Evolutionary conservation across 1,140 invertebrate genomes (phyloP).

Genomic region (Centruroides vittatus): DNA sequence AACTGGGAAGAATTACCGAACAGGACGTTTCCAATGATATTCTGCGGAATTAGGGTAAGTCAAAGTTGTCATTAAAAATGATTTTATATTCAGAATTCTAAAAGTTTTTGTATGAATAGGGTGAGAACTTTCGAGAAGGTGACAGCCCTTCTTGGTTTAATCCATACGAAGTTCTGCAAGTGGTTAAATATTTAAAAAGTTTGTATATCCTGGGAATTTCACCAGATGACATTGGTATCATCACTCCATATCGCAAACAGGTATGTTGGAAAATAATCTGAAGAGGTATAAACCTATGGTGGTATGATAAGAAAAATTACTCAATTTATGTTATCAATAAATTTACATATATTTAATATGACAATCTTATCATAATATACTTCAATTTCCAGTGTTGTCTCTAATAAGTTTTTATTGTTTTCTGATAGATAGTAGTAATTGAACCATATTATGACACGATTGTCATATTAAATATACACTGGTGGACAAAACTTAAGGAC

Average conservation of each 20-base stretch:
- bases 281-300: too few relatives aligned
- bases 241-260: slow-evolving; percentile 86
- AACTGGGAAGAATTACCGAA: slow-evolving; percentile 27
- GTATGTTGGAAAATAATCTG: slow-evolving; percentile 29
- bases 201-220: slow-evolving; percentile 47
- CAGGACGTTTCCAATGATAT: slow-evolving; percentile 52
- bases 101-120: slow-evolving; percentile 25
- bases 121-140: slow-evolving; percentile 50
- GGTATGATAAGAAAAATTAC: too few relatives aligned
- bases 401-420: too few relatives aligned
- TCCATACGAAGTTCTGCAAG: slow-evolving; percentile 54
- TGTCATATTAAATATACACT: too few relatives aligned
- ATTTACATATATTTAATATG: too few relatives aligned
- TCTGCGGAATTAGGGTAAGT: slow-evolving; percentile 53
- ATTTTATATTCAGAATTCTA: too few relatives aligned
- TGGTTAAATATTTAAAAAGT: slow-evolving; percentile 32
- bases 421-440: too few relatives aligned
- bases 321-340: too few relatives aligned
- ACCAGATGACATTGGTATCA: slow-evolving; percentile 68
- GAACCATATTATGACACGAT: too few relatives aligned
- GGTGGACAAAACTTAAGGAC: too few relatives aligned
- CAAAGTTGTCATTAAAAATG: neutral
- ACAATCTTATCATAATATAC: too few relatives aligned
- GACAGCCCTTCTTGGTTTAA: slow-evolving; percentile 86
- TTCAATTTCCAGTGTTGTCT: too few relatives aligned